A percentile compares a stretch with the other conserved stretches of the same genome.
phyloP scores from a whole-genome alignment of 2,113 vertebrate genomes.

The Brachyistius frenatus region DNA sequence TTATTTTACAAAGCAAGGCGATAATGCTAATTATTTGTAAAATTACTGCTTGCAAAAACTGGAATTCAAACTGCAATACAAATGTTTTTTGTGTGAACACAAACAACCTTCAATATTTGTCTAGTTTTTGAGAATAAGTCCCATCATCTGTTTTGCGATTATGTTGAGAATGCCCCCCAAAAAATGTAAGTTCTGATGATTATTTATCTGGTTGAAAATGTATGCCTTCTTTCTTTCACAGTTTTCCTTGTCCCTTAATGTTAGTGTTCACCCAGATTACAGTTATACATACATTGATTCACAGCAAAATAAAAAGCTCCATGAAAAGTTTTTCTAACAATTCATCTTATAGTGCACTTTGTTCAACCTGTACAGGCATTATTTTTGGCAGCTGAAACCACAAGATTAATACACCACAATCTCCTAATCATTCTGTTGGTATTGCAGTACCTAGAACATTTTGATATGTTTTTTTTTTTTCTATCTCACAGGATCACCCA shows the following conservation, averaged over 20 bases:
- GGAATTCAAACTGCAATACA: background rate
- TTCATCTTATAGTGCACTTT: background rate
- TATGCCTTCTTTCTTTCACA: constrained; percentile 9
- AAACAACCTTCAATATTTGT: background rate
- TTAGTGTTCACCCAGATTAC: constrained; percentile 58
- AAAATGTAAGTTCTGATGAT: background rate
- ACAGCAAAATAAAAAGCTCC: constrained; percentile 10
- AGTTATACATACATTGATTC: constrained; percentile 21
- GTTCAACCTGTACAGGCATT: constrained; percentile 9
- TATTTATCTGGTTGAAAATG: constrained; percentile 1
- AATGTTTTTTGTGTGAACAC: background rate
- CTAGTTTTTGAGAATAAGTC: background rate
- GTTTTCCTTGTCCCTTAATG: background rate
- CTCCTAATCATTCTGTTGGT: background rate
- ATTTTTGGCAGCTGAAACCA: constrained; percentile 20
- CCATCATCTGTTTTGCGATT: background rate
- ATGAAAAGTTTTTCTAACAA: background rate
- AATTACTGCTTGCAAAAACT: background rate
- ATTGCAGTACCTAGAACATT: background rate
- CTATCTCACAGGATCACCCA: constrained; percentile 46
- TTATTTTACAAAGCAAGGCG: constrained; percentile 39
- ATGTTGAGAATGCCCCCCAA: constrained; percentile 5
- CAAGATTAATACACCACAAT: constrained; percentile 5
- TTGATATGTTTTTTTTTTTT: background rate
- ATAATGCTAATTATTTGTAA: background rate